These are phyloP conservation scores for Elachura formosa DNA, from an alignment of 2,113 vertebrate genomes.

Conservation along the genomic window DNA sequence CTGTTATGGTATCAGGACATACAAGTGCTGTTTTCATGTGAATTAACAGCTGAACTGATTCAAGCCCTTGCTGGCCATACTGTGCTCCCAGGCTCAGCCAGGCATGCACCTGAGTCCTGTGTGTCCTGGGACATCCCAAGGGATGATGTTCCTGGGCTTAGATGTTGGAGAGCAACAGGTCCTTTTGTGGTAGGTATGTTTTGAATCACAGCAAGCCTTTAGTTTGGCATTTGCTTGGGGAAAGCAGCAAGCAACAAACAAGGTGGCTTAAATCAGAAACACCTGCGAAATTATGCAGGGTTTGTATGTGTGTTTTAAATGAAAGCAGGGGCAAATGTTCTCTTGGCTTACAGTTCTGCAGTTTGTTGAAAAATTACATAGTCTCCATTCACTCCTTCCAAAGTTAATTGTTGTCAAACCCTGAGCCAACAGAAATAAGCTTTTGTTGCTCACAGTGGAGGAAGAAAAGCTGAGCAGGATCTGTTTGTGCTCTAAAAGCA, in stretches of 20 bases:
- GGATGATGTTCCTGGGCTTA: background rate
- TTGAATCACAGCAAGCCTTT: background rate
- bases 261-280: constrained; percentile 64
- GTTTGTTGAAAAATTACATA: constrained; percentile 46
- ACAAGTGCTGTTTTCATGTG: fast-evolving
- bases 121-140: background rate
- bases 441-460: background rate
- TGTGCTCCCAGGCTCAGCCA: background rate
- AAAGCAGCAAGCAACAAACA: constrained; percentile 55
- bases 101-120: fast-evolving
- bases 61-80: background rate
- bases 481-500: background rate
- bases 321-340: background rate
- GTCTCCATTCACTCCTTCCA: background rate
- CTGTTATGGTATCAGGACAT: fast-evolving
- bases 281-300: constrained; percentile 30
- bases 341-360: constrained; percentile 33
- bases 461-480: background rate
- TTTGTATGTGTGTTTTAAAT: constrained; percentile 42
- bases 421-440: background rate
- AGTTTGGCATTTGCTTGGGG: background rate
- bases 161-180: background rate
- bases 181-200: background rate
- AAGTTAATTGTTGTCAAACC: constrained; percentile 11
- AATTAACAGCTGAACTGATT: fast-evolving